Percentiles rank a stretch among this genome's conserved stretches.
Conservation (phyloP, 2,888 invertebrate genomes). For the Neuroscelio doddi region DNA sequence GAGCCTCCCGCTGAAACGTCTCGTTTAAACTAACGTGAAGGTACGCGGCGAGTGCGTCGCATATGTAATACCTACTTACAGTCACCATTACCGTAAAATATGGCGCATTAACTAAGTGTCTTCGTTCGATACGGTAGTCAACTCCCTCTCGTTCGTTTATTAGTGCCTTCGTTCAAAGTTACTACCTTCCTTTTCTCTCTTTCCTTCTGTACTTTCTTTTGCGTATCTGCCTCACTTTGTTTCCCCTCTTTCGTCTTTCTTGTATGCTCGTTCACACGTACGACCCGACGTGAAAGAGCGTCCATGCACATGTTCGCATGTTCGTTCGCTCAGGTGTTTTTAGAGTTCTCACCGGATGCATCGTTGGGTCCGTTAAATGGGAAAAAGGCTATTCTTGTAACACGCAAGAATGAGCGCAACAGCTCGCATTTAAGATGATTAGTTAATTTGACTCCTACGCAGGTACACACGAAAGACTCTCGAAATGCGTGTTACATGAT, state of each 20-base stretch:
- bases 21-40: constrained; percentile 68
- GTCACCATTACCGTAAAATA: constrained; percentile 65
- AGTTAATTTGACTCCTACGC: constrained; percentile 27
- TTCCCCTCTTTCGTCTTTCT: constrained; percentile 29
- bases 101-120: constrained; percentile 55
- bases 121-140: constrained; percentile 42
- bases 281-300: constrained; percentile 37
- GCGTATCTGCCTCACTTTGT: constrained; percentile 19
- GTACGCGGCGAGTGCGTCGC: constrained; percentile 67
- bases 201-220: constrained; percentile 21
- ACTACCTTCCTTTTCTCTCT: constrained; percentile 14
- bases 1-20: constrained; percentile 62
- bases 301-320: constrained; percentile 55
- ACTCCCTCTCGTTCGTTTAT: constrained; percentile 41
- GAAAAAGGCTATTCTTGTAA: constrained; percentile 52
- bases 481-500: no score
- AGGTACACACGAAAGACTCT: not conserved
- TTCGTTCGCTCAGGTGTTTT: constrained; percentile 59
- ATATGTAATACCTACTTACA: constrained; percentile 68
- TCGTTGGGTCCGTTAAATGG: constrained; percentile 49
- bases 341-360: constrained; percentile 44
- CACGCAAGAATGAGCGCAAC: constrained; percentile 35
- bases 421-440: constrained; percentile 36
- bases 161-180: constrained; percentile 21
- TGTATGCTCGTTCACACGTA: constrained; percentile 46